phyloP scores from a whole-genome alignment of 2,113 vertebrate genomes.

The Pipra filicauda region DNA sequence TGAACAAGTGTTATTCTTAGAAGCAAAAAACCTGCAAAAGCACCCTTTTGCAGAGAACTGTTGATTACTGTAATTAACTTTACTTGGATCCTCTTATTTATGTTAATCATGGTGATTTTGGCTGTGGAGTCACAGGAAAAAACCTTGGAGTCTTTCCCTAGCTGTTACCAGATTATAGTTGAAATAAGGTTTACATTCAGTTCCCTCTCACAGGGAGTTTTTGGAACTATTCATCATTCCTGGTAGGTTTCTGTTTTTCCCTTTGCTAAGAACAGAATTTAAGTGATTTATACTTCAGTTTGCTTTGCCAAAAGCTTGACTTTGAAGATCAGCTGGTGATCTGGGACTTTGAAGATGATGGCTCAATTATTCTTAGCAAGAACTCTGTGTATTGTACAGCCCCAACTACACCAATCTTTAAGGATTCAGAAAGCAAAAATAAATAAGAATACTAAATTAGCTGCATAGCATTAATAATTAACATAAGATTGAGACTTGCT shows the following conservation, averaged over 20 bases:
- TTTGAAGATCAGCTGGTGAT: constrained; percentile 7
- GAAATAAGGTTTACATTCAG: background rate
- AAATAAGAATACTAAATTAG: constrained; percentile 10
- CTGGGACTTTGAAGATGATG: background rate
- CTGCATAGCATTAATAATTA: constrained; percentile 15
- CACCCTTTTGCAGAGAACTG: background rate
- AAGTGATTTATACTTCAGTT: background rate
- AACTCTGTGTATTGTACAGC: background rate
- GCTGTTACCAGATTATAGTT: background rate
- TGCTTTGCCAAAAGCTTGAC: constrained; percentile 12
- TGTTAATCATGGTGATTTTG: constrained; percentile 25
- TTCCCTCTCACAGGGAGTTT: background rate
- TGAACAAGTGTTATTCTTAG: background rate
- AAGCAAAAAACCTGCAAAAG: background rate
- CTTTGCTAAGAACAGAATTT: background rate
- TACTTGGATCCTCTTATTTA: constrained; percentile 15
- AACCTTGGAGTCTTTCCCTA: background rate
- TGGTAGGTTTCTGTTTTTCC: background rate
- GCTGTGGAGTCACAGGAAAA: constrained; percentile 20
- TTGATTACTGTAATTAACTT: constrained; percentile 55
- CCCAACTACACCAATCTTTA: background rate
- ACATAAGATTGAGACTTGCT: background rate
- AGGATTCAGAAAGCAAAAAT: constrained; percentile 16
- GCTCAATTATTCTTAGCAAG: constrained; percentile 20
- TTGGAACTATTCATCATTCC: background rate